Percentiles rank a stretch among this genome's conserved stretches.
These are phyloP conservation scores for Pseudomyrmex flavicornis DNA, from an alignment of 1,140 invertebrate genomes.

Conservation along the genomic window DNA sequence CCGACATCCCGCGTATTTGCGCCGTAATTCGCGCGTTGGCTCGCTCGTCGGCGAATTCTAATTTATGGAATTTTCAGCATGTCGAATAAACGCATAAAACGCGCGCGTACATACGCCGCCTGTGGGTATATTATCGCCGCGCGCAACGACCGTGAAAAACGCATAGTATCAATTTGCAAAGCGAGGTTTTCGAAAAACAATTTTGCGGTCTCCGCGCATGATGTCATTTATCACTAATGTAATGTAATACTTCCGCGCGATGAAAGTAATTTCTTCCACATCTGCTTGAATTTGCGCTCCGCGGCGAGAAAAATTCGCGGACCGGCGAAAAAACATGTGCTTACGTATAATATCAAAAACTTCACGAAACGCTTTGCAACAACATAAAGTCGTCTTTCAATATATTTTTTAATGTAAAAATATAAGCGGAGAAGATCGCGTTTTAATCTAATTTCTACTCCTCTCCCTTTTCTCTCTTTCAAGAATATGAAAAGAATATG, in stretches of 20 bases:
- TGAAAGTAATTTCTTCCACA: constrained; percentile 6
- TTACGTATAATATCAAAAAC: not conserved
- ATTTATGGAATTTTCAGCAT: constrained; percentile 47
- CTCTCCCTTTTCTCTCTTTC: too few species aligned
- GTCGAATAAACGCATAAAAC: constrained; percentile 44
- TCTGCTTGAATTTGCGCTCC: not conserved
- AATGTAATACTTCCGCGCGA: not conserved
- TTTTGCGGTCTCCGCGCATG: constrained; percentile 1
- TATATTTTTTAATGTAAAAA: too few species aligned
- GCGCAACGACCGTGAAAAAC: not conserved
- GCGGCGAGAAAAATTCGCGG: not conserved
- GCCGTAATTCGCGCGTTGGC: constrained; percentile 34
- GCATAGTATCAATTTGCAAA: constrained; percentile 28
- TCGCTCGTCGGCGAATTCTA: constrained; percentile 44
- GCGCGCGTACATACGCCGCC: not conserved
- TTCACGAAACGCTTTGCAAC: not conserved
- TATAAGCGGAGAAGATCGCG: too few species aligned
- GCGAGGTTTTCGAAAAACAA: not conserved
- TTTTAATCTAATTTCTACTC: too few species aligned
- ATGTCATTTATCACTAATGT: constrained; percentile 19
- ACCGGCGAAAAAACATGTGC: not conserved
- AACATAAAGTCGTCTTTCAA: too few species aligned
- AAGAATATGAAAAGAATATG: too few species aligned
- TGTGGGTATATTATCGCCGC: constrained; percentile 3
- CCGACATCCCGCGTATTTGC: constrained; percentile 45